Evolutionary conservation across 2,113 vertebrate species (phyloP), one percentile per base, ranked within the genome.

Genomic region (Pandion haliaetus): DNA sequence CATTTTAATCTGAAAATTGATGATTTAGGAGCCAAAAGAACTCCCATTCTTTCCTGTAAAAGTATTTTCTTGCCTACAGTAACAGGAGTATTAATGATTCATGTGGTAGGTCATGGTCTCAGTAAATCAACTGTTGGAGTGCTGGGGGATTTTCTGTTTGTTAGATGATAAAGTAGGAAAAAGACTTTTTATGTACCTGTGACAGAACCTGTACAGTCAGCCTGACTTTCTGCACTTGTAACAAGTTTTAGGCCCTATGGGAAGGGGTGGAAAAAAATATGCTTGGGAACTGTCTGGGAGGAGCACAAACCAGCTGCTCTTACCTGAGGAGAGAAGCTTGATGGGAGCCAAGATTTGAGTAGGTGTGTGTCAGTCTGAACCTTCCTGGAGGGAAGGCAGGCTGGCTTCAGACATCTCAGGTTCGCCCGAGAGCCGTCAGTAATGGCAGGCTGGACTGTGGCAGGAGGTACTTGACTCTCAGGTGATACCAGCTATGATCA

Each of bases 171-270:
- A 62, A 93, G 57, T 28, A 71, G 47, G 69, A 58, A 17, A 49
- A 54, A 62, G 13, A 29, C 45, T 69, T 76, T 10, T 9, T 5
- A 55, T 29, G 36, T 85, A 78, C 7, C 49, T 49, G 74, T 92
- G 45, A 58, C 59, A 87, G 82, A 91, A 94, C 85, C 90, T 97
- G 92, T 95, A 80, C 49, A 54, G 82, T 76, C 89, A 95, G 70
- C 76, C 55, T 88, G 94, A 6, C 88, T 88, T 92, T 44, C 76
- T 83, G 70, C 70, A 20, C 57, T 66, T 36, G 32, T 59, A 52
- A 93, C 40, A 42, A 91, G 93, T 81, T 96, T n/a, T 29, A 74
- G 72, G 93, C 91, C 83, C 86, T 81, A 0, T 93, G 91, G 91
- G 89, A 84, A 91, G 69, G 59, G 88, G 72, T 1, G 59, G 83